Percentiles rank a stretch among this genome's conserved stretches.
These are phyloP conservation scores for Pleuronectes platessa DNA, from an alignment of 2,113 vertebrate species.

Conservation along the genomic window DNA sequence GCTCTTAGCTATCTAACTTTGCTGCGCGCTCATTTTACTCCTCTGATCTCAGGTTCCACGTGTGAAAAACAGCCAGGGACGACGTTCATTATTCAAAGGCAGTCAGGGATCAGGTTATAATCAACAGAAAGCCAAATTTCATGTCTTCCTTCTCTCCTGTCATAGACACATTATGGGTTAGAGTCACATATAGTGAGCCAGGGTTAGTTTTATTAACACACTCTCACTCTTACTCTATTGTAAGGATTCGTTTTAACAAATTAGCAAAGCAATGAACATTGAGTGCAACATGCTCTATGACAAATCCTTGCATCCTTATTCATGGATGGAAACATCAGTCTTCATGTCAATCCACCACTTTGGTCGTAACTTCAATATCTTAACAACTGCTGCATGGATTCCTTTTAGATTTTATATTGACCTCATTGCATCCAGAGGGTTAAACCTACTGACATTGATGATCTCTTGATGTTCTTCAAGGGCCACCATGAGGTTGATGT, in stretches of 20 bases:
- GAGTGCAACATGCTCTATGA: no score
- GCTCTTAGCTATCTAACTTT: constrained; percentile 46
- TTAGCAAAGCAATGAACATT: no score
- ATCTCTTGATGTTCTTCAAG: not conserved
- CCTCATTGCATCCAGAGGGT: not conserved
- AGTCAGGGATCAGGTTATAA: constrained; percentile 82
- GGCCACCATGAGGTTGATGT: no score
- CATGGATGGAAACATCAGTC: no score
- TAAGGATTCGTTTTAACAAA: no score
- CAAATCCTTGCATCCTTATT: no score
- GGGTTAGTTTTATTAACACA: no score
- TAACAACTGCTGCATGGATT: not conserved
- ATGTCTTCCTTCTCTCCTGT: constrained; percentile 55
- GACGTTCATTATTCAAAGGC: constrained; percentile 90
- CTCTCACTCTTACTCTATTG: no score
- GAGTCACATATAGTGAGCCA: constrained; percentile 11
- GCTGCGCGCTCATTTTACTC: constrained; percentile 80
- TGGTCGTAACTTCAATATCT: no score
- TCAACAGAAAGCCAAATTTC: constrained; percentile 76
- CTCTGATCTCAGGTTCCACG: constrained; percentile 86
- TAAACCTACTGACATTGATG: not conserved
- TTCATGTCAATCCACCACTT: not conserved
- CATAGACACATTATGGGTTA: constrained; percentile 25
- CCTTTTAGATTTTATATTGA: not conserved
- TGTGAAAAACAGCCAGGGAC: constrained; percentile 80